Conservation (phyloP, 2,888 invertebrate species). For the Volucella inanis region DNA sequence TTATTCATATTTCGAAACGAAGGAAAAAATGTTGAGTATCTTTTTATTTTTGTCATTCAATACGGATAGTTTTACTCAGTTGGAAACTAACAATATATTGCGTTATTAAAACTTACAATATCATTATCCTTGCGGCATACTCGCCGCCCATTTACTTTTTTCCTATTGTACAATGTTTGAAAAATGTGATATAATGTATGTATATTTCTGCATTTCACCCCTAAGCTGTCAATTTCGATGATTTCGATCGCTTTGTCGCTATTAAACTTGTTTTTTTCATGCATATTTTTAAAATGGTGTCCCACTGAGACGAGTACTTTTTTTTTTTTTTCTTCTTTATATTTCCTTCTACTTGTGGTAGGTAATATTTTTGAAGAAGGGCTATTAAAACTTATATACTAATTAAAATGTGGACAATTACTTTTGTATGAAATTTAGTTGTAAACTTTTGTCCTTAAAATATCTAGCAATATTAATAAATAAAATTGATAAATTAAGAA, state of each 20-base stretch:
- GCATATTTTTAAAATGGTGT: constrained; percentile 20
- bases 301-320: constrained; percentile 56
- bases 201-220: constrained; percentile 55
- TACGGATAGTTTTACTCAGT: constrained; percentile 10
- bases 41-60: too few species aligned
- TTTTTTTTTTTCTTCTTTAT: constrained; percentile 25
- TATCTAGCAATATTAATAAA: too few species aligned
- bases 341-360: background rate
- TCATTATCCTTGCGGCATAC: constrained; percentile 71
- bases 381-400: too few species aligned
- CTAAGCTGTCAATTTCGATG: constrained; percentile 40
- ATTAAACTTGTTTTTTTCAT: constrained; percentile 19
- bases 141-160: constrained; percentile 31
- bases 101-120: constrained; percentile 62
- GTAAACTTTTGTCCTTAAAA: too few species aligned
- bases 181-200: background rate
- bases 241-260: constrained; percentile 3
- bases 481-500: too few species aligned
- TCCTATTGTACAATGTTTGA: constrained; percentile 42
- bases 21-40: too few species aligned
- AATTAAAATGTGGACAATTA: too few species aligned
- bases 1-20: constrained; percentile 8
- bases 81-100: constrained; percentile 44
- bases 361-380: too few species aligned
- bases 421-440: too few species aligned